phyloP scores from a whole-genome alignment of 2,888 invertebrate species.

The Craniophora ligustri region DNA sequence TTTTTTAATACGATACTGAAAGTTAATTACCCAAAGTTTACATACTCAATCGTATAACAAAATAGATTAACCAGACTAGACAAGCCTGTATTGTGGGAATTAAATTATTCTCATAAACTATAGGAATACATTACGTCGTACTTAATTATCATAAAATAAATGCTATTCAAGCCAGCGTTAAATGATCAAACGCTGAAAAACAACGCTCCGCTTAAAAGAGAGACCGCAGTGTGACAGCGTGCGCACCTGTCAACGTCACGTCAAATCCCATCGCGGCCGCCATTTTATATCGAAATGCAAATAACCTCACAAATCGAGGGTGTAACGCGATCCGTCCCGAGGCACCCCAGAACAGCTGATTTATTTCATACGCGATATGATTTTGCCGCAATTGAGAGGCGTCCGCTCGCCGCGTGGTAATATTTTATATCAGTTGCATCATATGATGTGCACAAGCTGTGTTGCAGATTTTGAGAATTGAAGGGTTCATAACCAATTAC shows the following conservation, averaged over 20 bases:
- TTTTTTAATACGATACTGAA: no score
- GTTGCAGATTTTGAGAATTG: slow-evolving; percentile 57
- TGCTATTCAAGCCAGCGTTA: slow-evolving; percentile 43
- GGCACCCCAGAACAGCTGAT: slow-evolving; percentile 78
- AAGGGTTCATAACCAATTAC: slow-evolving; percentile 77
- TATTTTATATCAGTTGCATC: slow-evolving; percentile 62
- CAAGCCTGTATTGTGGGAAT: no score
- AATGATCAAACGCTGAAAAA: slow-evolving; percentile 62
- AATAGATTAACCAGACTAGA: no score
- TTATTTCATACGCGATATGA: slow-evolving; percentile 86
- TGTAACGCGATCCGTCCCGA: slow-evolving; percentile 80
- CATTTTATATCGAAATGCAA: slow-evolving; percentile 85
- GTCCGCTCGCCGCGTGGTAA: slow-evolving; percentile 58
- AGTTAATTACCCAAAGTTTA: no score
- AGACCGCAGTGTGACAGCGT: slow-evolving; percentile 66
- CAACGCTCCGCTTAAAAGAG: slow-evolving; percentile 65
- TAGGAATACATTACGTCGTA: no score
- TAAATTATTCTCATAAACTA: no score
- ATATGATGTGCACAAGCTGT: slow-evolving; percentile 53
- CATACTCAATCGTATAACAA: no score
- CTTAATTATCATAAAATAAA: slow-evolving; percentile 37
- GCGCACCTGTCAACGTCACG: slow-evolving; percentile 82
- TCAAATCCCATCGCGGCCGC: slow-evolving; percentile 77
- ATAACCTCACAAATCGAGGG: slow-evolving; percentile 82
- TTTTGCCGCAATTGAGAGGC: slow-evolving; percentile 81